Evolutionary conservation across 1,140 invertebrate genomes (phyloP).

Genomic region (Cyphomyrmex costatus): DNA sequence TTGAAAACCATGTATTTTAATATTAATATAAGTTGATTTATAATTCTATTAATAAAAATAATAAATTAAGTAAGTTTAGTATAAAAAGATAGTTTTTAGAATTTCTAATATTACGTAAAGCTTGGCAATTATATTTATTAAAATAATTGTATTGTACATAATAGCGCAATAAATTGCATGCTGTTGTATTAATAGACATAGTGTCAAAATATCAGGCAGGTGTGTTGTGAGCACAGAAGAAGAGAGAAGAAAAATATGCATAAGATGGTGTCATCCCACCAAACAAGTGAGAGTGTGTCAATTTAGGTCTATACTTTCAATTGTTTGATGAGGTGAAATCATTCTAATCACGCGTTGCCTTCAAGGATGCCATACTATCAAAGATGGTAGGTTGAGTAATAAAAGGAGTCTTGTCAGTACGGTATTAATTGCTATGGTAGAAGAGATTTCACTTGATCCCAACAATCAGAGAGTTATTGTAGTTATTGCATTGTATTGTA

Average conservation of each 20-base stretch:
- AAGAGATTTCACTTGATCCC: conserved; percentile 75
- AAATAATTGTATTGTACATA: conserved; percentile 28
- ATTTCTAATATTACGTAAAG: neutral
- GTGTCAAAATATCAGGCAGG: neutral
- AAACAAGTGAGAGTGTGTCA: conserved; percentile 88
- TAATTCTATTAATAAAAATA: neutral
- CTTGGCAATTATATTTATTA: neutral
- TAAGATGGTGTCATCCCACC: conserved; percentile 86
- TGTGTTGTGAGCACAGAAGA: neutral
- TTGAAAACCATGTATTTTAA: neutral
- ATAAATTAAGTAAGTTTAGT: too few species aligned
- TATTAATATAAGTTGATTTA: conserved; percentile 2
- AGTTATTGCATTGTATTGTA: conserved; percentile 1
- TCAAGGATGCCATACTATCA: conserved; percentile 58
- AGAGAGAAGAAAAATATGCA: conserved; percentile 50
- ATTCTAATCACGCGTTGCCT: conserved; percentile 77
- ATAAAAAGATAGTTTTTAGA: neutral
- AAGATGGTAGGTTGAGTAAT: conserved; percentile 70
- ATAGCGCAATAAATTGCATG: conserved; percentile 3
- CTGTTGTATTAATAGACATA: neutral
- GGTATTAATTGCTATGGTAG: conserved; percentile 63
- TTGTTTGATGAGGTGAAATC: conserved; percentile 88
- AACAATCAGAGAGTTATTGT: conserved; percentile 72
- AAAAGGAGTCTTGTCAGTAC: conserved; percentile 38
- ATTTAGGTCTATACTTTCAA: conserved; percentile 87